Base-by-base conservation (phyloP, 2,113 vertebrate species). In the Gymnobelideus leadbeateri region DNA sequence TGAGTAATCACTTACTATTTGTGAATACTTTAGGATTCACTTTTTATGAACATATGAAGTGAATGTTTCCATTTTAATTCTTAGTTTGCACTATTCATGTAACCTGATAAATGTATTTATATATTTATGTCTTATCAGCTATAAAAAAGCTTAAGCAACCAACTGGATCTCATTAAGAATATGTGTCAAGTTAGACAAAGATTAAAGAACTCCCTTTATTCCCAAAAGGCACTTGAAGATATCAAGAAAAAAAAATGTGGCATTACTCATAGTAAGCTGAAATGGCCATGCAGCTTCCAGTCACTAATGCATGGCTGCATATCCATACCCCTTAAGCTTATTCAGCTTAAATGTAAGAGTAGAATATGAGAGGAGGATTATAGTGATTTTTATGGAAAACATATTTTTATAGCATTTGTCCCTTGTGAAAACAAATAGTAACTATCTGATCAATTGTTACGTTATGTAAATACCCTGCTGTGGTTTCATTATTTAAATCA, bases 141-240 rank as follows among this genome's bases (percentile, higher is more conserved):
- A 97, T 95, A 95, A 90, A 94, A 94, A 96, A 96, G 95, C 95
- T 55, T 92, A 94, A 54, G 93, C 89, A 91, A 93, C 19, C 77
- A 93, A 93, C 0, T 92, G 51, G 31, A 24, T 96, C 51, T 90
- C 89, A 95, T 51, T 89, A 96, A 92, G 23, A 91, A 21, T 50
- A 91, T 93, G 94, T 95, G 84, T 95, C 91, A 28, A 95, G 95
- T 97, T 95, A 89, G 61, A 54, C 55, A 77, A 96, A 51, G n/a
- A 19, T 1, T 9, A 94, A 94, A 57, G 49, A 93, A 90, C 93
- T 51, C 92, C 89, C 84, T 92, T 93, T 91, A 94, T 97, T 93
- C 94, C 49, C 96, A 61, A 96, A 98, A 98, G 97, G 98, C 98
- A 98, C 98, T 98, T 97, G 94, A 96, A 96, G 89, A 97, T n/a